Conservation (phyloP, 1,140 invertebrate species). For the Pseudomyrmex sp. region DNA sequence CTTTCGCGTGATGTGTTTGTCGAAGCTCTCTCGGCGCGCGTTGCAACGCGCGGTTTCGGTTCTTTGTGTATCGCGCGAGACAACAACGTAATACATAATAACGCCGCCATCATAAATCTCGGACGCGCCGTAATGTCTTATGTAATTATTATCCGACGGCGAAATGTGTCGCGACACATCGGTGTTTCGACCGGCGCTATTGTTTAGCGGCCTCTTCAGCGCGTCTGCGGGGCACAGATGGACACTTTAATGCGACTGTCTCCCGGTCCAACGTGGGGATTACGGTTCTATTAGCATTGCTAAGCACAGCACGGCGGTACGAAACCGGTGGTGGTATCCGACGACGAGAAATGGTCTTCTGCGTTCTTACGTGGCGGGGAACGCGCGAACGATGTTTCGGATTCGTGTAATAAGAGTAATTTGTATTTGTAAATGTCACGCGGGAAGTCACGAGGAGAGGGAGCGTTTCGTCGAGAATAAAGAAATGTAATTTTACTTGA, state of each 20-base stretch:
- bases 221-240: background rate
- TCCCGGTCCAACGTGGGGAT: conserved; percentile 10
- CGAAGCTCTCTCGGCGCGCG: conserved; percentile 23
- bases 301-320: conserved; percentile 10
- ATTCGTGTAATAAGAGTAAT: background rate
- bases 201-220: conserved; percentile 23
- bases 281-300: conserved; percentile 47
- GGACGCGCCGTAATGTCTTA: conserved; percentile 38
- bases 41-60: background rate
- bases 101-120: conserved; percentile 46
- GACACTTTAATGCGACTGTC: conserved; percentile 32
- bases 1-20: conserved; percentile 68
- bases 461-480: no score
- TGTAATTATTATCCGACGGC: conserved; percentile 51
- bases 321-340: background rate
- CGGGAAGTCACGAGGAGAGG: background rate
- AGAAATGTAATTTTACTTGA: no score
- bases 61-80: conserved; percentile 34
- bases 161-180: background rate
- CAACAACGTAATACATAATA: conserved; percentile 41
- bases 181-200: conserved; percentile 32
- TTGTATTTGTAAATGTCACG: background rate
- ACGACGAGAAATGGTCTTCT: background rate
- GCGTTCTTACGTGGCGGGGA: background rate
- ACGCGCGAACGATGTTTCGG: background rate